Conservation (phyloP, 2,113 vertebrate species). For the Crocuta crocuta region DNA sequence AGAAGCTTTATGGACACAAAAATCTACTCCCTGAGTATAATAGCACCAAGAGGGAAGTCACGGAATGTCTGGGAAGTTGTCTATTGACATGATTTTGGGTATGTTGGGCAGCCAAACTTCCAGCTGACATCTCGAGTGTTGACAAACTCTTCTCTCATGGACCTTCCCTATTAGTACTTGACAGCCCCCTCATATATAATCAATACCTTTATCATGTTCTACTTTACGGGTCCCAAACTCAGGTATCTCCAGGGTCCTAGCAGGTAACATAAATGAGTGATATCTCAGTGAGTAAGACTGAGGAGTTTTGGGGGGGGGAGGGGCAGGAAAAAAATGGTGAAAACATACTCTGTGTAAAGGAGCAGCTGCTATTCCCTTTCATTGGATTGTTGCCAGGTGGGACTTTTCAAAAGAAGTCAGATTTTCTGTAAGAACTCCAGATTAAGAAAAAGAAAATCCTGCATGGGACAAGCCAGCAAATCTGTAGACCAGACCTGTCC, state of each 20-base stretch:
- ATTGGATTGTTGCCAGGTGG: not conserved
- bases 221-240: not conserved
- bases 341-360: not conserved
- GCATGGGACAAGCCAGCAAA: not conserved
- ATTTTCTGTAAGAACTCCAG: constrained; percentile 11
- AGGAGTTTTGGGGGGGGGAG: not conserved
- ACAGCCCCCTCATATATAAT: not conserved
- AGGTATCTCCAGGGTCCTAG: not conserved
- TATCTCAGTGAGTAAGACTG: not conserved
- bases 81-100: not conserved
- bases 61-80: not conserved
- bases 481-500: not conserved
- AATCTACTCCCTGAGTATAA: not conserved
- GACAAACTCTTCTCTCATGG: not conserved
- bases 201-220: not conserved
- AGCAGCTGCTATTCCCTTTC: not conserved
- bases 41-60: not conserved
- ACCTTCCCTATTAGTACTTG: not conserved
- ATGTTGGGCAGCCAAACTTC: not conserved
- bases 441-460: not conserved
- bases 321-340: not conserved
- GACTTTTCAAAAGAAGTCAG: constrained; percentile 15
- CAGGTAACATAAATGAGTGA: not conserved
- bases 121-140: not conserved
- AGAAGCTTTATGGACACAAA: not conserved